Evolutionary conservation across 2,888 invertebrate genomes (phyloP), one percentile per base, ranked within the genome.

Genomic region (Heliothis peltigera): DNA sequence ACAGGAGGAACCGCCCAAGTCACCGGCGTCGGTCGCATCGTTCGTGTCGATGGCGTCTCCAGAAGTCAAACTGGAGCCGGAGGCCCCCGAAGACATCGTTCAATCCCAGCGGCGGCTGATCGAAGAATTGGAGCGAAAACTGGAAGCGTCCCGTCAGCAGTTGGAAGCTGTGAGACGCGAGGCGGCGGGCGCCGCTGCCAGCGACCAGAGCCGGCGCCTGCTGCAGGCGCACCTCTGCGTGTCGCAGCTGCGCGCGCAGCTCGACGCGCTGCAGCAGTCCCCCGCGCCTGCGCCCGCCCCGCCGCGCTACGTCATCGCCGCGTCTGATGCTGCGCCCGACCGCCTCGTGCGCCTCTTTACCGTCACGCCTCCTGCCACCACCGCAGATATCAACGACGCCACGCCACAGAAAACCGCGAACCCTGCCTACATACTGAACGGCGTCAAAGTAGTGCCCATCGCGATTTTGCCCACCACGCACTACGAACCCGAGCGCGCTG

Each of bases 41-140:
- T 64, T 85, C 55, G 84, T 85, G 3, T 92, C 92, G 5, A 75
- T 89, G 59, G 89, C 91, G 1, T 93, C 92, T 12, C 91, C 92
- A 4, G 89, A 91, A 57, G 80, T 89, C 61, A 85, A 87, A 57
- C 77, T 89, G 0, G 92, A 93, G 44, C 85, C 89, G 51, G 95
- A 95, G 70, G 95, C 77, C 72, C 92, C 84, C 44, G 97, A 98
- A 83, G 98, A 98, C 80, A 96, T 98, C 66, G 97, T 98, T 57
- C 96, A 96, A 68, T 98, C 98, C 83, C 98, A 98, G 87, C 84
- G 95, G 83, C 96, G 97, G 58, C 97, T 97, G 89, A 99, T 99
- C 79, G 98, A 98, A 84, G 98, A 98, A 84, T 93, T 98, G 49
- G 98, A 98, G 88, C 94, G 98, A 2, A 97, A 98, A 84, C 87